Evolutionary conservation across 1,140 invertebrate species (phyloP), one percentile per base, ranked within the genome.

Genomic region (Tetramorium parvispinum): DNA sequence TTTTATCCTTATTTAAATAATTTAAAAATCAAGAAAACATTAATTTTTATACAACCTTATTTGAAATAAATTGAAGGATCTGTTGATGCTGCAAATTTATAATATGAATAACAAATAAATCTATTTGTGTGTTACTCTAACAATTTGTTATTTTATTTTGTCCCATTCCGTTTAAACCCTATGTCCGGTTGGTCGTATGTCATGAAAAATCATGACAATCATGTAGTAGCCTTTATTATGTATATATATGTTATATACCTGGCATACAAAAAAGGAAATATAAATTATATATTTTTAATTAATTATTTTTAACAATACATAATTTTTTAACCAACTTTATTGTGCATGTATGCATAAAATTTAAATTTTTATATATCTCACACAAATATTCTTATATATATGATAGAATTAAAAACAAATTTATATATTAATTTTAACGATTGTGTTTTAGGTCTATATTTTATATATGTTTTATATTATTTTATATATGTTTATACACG

Each of bases 161-260:
- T 91, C 86, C 93, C 87, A 86, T 77, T 93, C 92, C 91, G 87
- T 70, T 91, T 76, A 24, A 61, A 81, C 91, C 85, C 87, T 89
- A 77, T 87, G 91, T 92, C 91, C 91, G 90, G 92, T 93, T 94
- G 93, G 92, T 93, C 93, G 73, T 75, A 89, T 49, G 85, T 91
- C n/a, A 24, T 37, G 0, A 4, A 13, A 53, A 24, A 68, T 43
- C 11, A 18, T 70, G 8, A 70, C 2, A 32, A 3, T 53, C 16
- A 37, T 32, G 40, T 18, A 68, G 13, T 79, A 3, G 8, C 16
- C 10, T 4, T n/a, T n/a, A n/a, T n/a, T n/a, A n/a, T 37, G 6
- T 40, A 27, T 63, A 61, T 32, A 46, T 46, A 53, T 7, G 55
- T 79, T 71, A 49, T 53, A 18, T 49, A 18, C 0, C 4, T 53